Percentiles rank a stretch among this genome's conserved stretches.
Conservation (phyloP, 2,113 vertebrate genomes). For the Labeo catla region DNA sequence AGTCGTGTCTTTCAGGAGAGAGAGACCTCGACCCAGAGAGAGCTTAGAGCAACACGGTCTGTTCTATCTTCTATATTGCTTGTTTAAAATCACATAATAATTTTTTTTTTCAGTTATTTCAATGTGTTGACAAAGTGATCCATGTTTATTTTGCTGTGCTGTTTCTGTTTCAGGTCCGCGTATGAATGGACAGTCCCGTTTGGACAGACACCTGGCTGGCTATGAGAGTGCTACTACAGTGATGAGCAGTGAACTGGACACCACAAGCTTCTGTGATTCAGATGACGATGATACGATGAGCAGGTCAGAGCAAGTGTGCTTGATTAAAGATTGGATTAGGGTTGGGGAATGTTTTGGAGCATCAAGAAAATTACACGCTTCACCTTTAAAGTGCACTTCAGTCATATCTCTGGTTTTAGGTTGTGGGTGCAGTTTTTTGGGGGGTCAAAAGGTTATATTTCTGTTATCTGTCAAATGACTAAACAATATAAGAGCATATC, state of each 20-base stretch:
- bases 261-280: slow-evolving; percentile 87
- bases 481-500: background rate
- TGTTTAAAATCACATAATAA: background rate
- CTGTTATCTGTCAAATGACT: background rate
- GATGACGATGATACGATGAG: slow-evolving; percentile 91
- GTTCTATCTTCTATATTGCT: background rate
- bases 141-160: background rate
- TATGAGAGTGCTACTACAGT: slow-evolving; percentile 88
- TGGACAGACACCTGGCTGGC: slow-evolving; percentile 85
- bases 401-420: background rate
- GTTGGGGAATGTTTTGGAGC: background rate
- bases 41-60: slow-evolving; percentile 72
- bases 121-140: background rate
- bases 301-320: slow-evolving; percentile 70
- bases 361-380: background rate
- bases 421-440: background rate
- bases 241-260: slow-evolving; percentile 90
- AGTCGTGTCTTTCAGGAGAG: slow-evolving; percentile 85
- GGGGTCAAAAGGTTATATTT: background rate
- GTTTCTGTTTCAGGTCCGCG: slow-evolving; percentile 67
- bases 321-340: background rate
- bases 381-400: background rate
- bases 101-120: background rate
- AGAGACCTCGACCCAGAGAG: slow-evolving; percentile 84
- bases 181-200: slow-evolving; percentile 77